These are phyloP conservation scores for Arrhopalites spinosus DNA, from an alignment of 2,888 invertebrate genomes.

Conservation along the genomic window DNA sequence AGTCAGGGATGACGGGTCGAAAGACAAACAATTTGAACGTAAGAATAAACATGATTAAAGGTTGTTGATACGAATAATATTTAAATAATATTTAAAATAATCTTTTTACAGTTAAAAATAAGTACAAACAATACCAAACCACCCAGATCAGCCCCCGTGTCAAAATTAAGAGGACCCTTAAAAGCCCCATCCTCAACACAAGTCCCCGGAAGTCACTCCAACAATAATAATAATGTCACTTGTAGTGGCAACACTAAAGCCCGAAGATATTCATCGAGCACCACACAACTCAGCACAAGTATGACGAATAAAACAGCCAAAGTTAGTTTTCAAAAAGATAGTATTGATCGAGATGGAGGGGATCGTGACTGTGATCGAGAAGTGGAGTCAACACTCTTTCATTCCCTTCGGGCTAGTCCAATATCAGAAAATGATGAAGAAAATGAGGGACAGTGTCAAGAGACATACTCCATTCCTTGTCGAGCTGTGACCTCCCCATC, in stretches of 20 bases:
- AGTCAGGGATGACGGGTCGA: constrained; percentile 11
- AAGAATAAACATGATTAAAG: not conserved
- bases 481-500: not conserved
- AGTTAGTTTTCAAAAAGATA: not conserved
- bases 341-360: not conserved
- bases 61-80: too few relatives aligned
- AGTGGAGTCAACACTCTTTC: not conserved
- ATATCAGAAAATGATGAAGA: constrained; percentile 9
- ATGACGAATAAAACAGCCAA: not conserved
- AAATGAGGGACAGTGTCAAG: not conserved
- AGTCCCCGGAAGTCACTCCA: not conserved
- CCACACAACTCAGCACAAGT: too few relatives aligned
- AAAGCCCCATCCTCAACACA: not conserved
- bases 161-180: not conserved
- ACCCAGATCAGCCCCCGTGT: not conserved
- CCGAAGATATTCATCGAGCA: not conserved
- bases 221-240: constrained; percentile 1
- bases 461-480: not conserved
- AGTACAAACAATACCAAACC: constrained; percentile 7
- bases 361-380: not conserved
- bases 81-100: too few relatives aligned
- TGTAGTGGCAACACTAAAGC: not conserved
- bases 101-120: constrained; percentile 11
- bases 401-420: not conserved
- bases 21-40: constrained; percentile 25